These are phyloP conservation scores for Eueremaeus valkanovi DNA, from an alignment of 2,888 invertebrate genomes.

Conservation along the genomic window DNA sequence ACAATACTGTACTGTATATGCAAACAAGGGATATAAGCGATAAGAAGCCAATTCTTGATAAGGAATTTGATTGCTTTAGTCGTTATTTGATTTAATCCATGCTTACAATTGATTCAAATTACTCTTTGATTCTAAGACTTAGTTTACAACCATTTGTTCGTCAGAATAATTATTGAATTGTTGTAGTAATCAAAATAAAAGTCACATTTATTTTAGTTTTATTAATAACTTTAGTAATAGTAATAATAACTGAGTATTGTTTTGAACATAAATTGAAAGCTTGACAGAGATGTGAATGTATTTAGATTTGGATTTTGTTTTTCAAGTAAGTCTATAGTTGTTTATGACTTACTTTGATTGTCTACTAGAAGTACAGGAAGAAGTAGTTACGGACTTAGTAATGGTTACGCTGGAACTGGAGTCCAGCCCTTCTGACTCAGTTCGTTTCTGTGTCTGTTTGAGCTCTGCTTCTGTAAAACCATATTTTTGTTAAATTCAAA, in stretches of 20 bases:
- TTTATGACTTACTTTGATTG: conserved; percentile 22
- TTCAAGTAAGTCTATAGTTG: background rate
- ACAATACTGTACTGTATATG: too few species aligned
- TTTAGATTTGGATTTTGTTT: background rate
- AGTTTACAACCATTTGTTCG: too few species aligned
- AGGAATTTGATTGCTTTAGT: background rate
- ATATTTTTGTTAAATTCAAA: conserved; percentile 9
- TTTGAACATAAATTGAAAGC: background rate
- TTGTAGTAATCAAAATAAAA: background rate
- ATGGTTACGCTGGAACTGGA: conserved; percentile 28
- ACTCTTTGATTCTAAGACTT: too few species aligned
- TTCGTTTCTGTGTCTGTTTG: conserved; percentile 21
- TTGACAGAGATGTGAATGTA: background rate
- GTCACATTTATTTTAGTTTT: background rate
- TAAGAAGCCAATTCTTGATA: background rate
- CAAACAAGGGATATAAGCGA: conserved; percentile 1
- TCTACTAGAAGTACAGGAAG: conserved; percentile 29
- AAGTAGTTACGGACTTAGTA: conserved; percentile 28
- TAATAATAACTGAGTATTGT: background rate
- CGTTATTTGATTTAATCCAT: background rate
- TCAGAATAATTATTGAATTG: too few species aligned
- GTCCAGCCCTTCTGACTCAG: conserved; percentile 21
- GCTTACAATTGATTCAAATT: conserved; percentile 22
- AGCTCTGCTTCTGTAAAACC: conserved; percentile 23
- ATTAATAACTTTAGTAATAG: background rate